A percentile compares a stretch with the other conserved stretches of the same genome.
These are phyloP conservation scores for Dysidea cf. avara DNA, from an alignment of 37 sponge, comb jelly and placozoan genomes.

Conservation along the genomic window DNA sequence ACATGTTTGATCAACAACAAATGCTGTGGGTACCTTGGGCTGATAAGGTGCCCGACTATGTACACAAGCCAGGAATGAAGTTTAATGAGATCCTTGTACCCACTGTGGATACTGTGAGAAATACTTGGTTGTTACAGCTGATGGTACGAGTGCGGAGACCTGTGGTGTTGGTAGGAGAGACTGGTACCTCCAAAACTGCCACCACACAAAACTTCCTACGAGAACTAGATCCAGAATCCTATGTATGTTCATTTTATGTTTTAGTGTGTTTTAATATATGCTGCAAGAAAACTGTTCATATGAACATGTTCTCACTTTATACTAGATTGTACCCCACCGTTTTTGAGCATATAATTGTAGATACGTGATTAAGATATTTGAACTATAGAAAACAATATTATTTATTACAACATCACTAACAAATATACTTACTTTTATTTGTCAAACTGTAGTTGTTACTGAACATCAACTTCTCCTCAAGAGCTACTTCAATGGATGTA, in stretches of 20 bases:
- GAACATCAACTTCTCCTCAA: too few relatives aligned
- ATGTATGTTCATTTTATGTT: conserved; percentile 47
- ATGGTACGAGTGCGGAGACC: conserved; percentile 87
- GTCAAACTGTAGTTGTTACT: too few relatives aligned
- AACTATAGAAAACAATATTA: too few relatives aligned
- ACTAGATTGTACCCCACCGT: too few relatives aligned
- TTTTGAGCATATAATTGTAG: too few relatives aligned
- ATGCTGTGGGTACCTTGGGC: conserved; percentile 80
- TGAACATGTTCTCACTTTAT: too few relatives aligned
- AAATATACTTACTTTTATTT: too few relatives aligned
- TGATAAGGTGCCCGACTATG: conserved; percentile 88
- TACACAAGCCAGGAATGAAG: conserved; percentile 71
- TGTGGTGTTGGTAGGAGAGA: conserved; percentile 96
- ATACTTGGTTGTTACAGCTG: conserved; percentile 94
- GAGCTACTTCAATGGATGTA: too few relatives aligned
- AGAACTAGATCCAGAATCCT: conserved; percentile 74
- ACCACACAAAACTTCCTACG: conserved; percentile 91
- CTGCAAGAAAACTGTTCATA: too few relatives aligned
- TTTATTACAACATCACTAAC: too few relatives aligned
- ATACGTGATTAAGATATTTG: too few relatives aligned
- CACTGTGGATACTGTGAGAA: conserved; percentile 95
- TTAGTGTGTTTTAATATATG: too few relatives aligned
- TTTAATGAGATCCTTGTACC: conserved; percentile 97
- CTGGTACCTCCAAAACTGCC: conserved; percentile 98
- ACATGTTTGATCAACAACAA: conserved; percentile 73